Evolutionary conservation across 2,888 invertebrate species (phyloP).

Genomic region (Cephus rjabovi): DNA sequence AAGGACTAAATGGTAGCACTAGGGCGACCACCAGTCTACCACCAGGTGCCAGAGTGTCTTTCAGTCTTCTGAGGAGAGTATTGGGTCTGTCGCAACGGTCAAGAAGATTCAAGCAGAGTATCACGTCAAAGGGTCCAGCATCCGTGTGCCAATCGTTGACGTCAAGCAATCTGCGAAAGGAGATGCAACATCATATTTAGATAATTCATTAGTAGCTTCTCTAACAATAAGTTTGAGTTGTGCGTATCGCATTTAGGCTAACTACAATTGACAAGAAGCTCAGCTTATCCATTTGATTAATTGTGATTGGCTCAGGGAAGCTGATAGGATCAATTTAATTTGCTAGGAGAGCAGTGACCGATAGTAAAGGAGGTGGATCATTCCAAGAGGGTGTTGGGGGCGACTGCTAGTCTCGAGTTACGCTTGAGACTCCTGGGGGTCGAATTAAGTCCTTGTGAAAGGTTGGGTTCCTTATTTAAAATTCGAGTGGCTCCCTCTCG

Average conservation of each 20-base stretch:
- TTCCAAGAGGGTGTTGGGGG: too few relatives aligned
- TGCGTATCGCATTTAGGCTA: too few relatives aligned
- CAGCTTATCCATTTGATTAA: too few relatives aligned
- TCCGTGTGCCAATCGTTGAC: constrained; percentile 74
- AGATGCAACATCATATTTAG: too few relatives aligned
- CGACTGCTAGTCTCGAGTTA: too few relatives aligned
- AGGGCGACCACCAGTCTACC: constrained; percentile 88
- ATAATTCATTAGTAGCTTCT: too few relatives aligned
- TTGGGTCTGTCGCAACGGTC: constrained; percentile 92
- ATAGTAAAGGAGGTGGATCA: too few relatives aligned
- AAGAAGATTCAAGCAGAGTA: constrained; percentile 91
- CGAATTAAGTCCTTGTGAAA: constrained; percentile 33
- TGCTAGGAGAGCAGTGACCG: too few relatives aligned
- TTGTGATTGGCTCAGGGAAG: too few relatives aligned
- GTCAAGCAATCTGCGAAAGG: constrained; percentile 74
- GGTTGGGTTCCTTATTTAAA: constrained; percentile 38
- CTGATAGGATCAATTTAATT: too few relatives aligned
- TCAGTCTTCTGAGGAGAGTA: constrained; percentile 81
- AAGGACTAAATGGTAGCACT: constrained; percentile 93
- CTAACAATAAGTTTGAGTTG: too few relatives aligned
- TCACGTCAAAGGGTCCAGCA: constrained; percentile 75
- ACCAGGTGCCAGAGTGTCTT: constrained; percentile 76
- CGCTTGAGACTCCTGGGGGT: constrained; percentile 9
- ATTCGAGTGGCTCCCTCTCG: constrained; percentile 30
- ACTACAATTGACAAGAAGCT: too few relatives aligned